A percentile compares a stretch with the other conserved stretches of the same genome.
Evolutionary conservation across 2,888 invertebrate species (phyloP).

Genomic region (Epirrhoe alternata): DNA sequence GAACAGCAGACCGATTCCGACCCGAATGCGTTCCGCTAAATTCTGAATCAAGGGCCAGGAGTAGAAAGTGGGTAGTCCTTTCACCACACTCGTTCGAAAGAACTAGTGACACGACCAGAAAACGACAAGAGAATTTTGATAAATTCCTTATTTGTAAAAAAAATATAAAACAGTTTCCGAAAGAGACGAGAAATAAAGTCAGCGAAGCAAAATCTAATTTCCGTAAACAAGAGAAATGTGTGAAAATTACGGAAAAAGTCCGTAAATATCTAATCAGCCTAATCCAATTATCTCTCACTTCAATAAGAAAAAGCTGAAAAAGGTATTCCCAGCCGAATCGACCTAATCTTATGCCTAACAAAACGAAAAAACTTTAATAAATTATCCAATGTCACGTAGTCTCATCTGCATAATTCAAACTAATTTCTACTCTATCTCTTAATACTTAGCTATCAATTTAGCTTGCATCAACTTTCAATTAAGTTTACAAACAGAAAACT

Average conservation of each 20-base stretch:
- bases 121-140: neutral
- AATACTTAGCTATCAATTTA: conserved; percentile 9
- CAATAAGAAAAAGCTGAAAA: conserved; percentile 45
- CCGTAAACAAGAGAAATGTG: conserved; percentile 47
- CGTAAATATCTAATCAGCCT: conserved; percentile 58
- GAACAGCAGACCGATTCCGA: too few species aligned
- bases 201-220: conserved; percentile 29
- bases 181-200: conserved; percentile 22
- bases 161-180: neutral
- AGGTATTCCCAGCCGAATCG: conserved; percentile 51
- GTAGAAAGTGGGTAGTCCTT: too few species aligned
- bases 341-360: conserved; percentile 54
- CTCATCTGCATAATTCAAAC: conserved; percentile 24
- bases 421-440: conserved; percentile 26
- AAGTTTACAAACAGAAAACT: conserved; percentile 4
- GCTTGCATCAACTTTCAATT: conserved; percentile 1
- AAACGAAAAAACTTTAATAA: conserved; percentile 59
- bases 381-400: conserved; percentile 64
- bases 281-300: conserved; percentile 58
- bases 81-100: too few species aligned
- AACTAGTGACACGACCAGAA: neutral
- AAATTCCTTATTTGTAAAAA: neutral
- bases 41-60: too few species aligned
- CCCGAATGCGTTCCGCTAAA: too few species aligned
- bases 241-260: conserved; percentile 39